Evolutionary conservation across 2,888 invertebrate genomes (phyloP).

Genomic region (Hymenopus coronatus): DNA sequence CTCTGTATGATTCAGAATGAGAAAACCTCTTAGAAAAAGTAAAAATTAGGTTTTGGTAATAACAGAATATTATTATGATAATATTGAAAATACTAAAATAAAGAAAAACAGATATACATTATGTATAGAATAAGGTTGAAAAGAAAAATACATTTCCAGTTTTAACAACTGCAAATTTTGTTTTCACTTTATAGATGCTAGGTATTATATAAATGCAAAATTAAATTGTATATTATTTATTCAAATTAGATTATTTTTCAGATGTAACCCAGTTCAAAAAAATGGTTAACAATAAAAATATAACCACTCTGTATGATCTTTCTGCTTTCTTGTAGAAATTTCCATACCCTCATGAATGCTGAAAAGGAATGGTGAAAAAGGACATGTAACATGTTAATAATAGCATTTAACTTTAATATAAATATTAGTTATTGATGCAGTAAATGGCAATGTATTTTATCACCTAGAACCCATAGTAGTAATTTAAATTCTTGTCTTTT

Average conservation of each 20-base stretch:
- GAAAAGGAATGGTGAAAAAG: too few species aligned
- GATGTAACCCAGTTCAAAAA: background rate
- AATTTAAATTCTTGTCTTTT: too few species aligned
- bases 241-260: constrained; percentile 12
- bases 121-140: background rate
- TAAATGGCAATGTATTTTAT: too few species aligned
- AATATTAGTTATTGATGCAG: too few species aligned
- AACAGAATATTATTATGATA: background rate
- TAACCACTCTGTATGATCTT: background rate
- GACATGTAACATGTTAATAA: too few species aligned
- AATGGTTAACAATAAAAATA: constrained; percentile 4
- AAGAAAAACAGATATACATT: background rate
- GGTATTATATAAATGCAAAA: background rate
- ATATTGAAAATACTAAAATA: background rate
- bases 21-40: background rate
- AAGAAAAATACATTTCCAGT: background rate
- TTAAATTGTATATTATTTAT: constrained; percentile 4
- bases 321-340: background rate
- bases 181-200: background rate
- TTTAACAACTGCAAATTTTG: background rate
- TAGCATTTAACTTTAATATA: too few species aligned
- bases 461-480: too few species aligned
- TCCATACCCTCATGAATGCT: too few species aligned
- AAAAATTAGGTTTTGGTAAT: background rate
- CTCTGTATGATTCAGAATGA: background rate